Evolutionary conservation across 2,888 invertebrate species (phyloP), one percentile per base, ranked within the genome.

Genomic region (Calameuta idolon): DNA sequence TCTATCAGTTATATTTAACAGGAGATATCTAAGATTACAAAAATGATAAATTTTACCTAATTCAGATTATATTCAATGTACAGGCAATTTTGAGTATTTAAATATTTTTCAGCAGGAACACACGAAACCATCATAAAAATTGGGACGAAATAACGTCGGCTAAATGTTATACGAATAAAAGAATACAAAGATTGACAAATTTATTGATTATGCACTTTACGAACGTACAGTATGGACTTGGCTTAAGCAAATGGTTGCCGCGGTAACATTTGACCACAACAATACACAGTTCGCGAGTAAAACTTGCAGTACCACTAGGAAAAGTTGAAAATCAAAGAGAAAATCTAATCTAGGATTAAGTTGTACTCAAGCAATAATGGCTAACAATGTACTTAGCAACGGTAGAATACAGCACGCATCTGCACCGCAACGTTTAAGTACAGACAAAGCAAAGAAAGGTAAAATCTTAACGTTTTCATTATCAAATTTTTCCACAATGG

Each of bases 391-490:
- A 31, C 79, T 90, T 35, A 89, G 87, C 79, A 91, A 91, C 81
- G 91, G 91, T 3, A 86, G 87, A 37, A 84, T 90, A 37, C 88
- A 87, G 34, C 89, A 89, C 80, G 79, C 81, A 33, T 83, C 84
- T 12, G 81, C 85, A 5, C 76, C 83, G 11, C 87, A 88, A 80
- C 85, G 84, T 76, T 79, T 85, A 55, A 86, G 86, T 74, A 85
- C 76, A 71, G 87, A 88, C 30, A 87, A 83, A 81, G 75, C 83
- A 12, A 87, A 87, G 37, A 90, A 85, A 88, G 89, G 90, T 90
- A 82, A 55, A 33, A 15, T 23, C 9, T 23, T 55, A 5, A 55
- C 9, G 23, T 55, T 55, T 23, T 55, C 2, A 23, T 23, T 55
- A 15, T 23, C 9, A 9, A 55, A 9, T 23, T 23, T 55, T 5